Percentiles rank a stretch among this genome's conserved stretches.
phyloP scores from a whole-genome alignment of 2,113 vertebrate genomes.

The Pangasianodon hypophthalmus region DNA sequence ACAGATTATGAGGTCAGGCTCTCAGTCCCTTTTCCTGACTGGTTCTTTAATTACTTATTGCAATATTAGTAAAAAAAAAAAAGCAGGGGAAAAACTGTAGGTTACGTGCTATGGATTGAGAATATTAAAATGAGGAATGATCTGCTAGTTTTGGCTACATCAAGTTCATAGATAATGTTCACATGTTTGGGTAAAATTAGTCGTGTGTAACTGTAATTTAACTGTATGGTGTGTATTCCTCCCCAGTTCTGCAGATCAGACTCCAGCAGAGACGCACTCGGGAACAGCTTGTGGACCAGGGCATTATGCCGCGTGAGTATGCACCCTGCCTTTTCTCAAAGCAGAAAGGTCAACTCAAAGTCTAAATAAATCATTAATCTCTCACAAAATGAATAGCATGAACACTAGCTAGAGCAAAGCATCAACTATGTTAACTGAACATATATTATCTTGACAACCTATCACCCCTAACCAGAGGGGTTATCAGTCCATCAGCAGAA shows the following conservation, averaged over 20 bases:
- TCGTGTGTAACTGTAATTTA: background rate
- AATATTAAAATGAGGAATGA: background rate
- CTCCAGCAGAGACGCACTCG: conserved; percentile 92
- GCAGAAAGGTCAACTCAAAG: background rate
- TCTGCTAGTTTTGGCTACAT: background rate
- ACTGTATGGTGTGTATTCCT: conserved; percentile 53
- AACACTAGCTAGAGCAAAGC: background rate
- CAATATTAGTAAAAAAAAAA: background rate
- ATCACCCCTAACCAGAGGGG: background rate
- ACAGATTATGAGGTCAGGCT: background rate
- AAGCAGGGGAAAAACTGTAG: background rate
- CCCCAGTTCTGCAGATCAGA: conserved; percentile 90
- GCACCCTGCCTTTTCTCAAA: background rate
- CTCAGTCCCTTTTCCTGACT: background rate
- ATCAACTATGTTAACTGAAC: background rate
- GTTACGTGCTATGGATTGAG: background rate
- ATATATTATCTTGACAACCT: background rate
- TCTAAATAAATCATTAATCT: conserved; percentile 8
- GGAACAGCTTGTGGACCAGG: conserved; percentile 94
- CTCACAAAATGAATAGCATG: background rate
- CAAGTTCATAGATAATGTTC: background rate
- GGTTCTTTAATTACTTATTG: background rate
- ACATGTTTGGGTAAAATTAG: background rate
- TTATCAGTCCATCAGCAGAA: background rate
- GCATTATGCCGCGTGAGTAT: conserved; percentile 97